phyloP scores from a whole-genome alignment of 2,113 vertebrate genomes.

The Ifrita kowaldi region DNA sequence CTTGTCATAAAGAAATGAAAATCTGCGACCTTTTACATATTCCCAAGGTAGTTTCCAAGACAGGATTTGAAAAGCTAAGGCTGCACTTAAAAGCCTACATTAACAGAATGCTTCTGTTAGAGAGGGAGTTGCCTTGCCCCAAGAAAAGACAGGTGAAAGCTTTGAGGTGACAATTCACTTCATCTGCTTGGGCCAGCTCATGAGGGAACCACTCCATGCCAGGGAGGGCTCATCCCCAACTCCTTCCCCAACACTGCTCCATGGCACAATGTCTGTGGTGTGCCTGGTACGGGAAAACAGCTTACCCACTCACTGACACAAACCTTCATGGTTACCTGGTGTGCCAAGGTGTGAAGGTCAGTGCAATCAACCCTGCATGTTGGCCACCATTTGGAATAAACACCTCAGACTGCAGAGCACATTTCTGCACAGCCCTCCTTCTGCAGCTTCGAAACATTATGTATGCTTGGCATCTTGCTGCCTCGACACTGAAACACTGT shows the following conservation, averaged over 20 bases:
- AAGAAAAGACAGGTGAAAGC: background rate
- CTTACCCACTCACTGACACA: background rate
- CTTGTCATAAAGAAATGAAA: background rate
- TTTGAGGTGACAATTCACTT: background rate
- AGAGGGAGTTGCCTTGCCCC: background rate
- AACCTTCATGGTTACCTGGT: background rate
- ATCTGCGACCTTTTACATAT: background rate
- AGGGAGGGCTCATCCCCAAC: background rate
- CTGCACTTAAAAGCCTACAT: background rate
- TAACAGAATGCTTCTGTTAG: background rate
- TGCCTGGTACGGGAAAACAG: background rate
- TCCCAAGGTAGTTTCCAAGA: background rate
- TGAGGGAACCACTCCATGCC: background rate
- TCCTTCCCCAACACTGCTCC: accelerated
- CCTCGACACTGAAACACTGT: background rate
- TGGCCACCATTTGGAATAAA: background rate
- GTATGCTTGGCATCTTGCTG: background rate
- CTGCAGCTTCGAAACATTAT: background rate
- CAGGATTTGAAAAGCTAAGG: background rate
- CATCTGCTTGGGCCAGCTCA: background rate
- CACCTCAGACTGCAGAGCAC: background rate
- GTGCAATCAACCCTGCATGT: background rate
- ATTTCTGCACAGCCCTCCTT: background rate
- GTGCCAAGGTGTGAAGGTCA: background rate
- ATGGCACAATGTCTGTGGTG: background rate